Evolutionary conservation across 2,113 vertebrate genomes (phyloP), one percentile per base, ranked within the genome.

Genomic region (Platysteira castanea): DNA sequence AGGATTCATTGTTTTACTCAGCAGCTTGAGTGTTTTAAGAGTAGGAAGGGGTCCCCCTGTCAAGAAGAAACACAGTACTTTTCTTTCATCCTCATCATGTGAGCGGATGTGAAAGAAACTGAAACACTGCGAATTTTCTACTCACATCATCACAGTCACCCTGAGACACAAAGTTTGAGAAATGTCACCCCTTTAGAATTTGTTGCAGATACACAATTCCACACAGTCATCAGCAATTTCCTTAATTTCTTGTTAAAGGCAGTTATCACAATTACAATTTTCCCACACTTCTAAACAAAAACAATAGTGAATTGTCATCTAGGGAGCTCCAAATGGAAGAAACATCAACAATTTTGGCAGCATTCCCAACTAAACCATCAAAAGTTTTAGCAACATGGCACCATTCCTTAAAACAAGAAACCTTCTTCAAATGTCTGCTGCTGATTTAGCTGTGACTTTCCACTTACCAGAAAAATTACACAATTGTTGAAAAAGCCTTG

Each of bases 321-420:
- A 28, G 89, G 84, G 65, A 77, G 46, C 47, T 95, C 93, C 94
- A 97, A 96, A 95, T 93, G 74, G 91, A 95, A 97, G 87, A 87
- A 93, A 57, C 76, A 44, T 11, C n/a, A 89, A 60, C 26, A 69
- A 37, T 50, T 89, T 90, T 90, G 70, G 6, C 57, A 92, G 59
- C 61, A 84, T 71, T 84, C 71, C 84, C 83, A 87, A 81, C 24
- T 42, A 94, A 75, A 74, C 63, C 41, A 82, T 33, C 35, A 89
- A 85, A 95, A 87, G 50, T 64, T 87, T 61, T 15, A 89, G 79
- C 74, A 93, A 65, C 30, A 46, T 47, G 16, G 69, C 53, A 87
- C 37, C 53, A 52, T 44, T 78, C n/a, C 67, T 67, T 61, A 83
- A 84, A 96, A 69, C 18, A 47, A 69, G 41, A 69, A 60, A 70